Evolutionary conservation across 37 sponge, comb jelly and placozoan genomes (phyloP).

Genomic region (Chondrosia reniformis): DNA sequence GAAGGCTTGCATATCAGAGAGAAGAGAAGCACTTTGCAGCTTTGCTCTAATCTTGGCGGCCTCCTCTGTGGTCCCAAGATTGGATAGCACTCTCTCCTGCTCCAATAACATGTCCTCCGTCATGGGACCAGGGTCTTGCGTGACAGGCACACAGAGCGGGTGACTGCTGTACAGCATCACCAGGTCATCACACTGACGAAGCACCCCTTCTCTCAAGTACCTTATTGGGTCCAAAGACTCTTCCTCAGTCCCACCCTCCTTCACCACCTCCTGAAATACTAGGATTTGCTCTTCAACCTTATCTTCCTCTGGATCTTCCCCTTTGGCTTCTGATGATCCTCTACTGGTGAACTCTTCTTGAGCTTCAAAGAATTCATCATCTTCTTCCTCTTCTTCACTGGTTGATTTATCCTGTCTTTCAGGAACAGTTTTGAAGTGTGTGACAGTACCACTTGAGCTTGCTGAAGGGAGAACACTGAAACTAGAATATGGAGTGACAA

Average conservation of each 20-base stretch:
- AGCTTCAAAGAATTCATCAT: slow-evolving; percentile 77
- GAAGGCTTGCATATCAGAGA: slow-evolving; percentile 99
- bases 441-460: not conserved
- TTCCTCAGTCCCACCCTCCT: not conserved
- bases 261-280: not conserved
- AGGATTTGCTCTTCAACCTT: not conserved
- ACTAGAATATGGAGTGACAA: slow-evolving; percentile 25
- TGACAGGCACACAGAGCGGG: slow-evolving; percentile 73
- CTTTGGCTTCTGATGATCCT: not conserved
- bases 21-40: slow-evolving; percentile 91
- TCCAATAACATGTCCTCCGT: slow-evolving; percentile 93
- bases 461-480: not conserved
- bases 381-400: slow-evolving; percentile 40
- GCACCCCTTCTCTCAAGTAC: slow-evolving; percentile 28
- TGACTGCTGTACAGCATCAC: slow-evolving; percentile 66
- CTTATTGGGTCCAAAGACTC: not conserved
- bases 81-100: slow-evolving; percentile 73
- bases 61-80: slow-evolving; percentile 88
- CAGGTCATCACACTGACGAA: slow-evolving; percentile 57
- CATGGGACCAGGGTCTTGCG: slow-evolving; percentile 86
- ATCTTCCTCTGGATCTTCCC: not conserved
- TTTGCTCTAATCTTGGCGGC: slow-evolving; percentile 80
- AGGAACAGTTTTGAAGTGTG: not conserved
- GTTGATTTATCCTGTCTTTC: not conserved
- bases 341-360: slow-evolving; percentile 35